Conservation (phyloP, 2,888 invertebrate species). For the Seira musarum region DNA sequence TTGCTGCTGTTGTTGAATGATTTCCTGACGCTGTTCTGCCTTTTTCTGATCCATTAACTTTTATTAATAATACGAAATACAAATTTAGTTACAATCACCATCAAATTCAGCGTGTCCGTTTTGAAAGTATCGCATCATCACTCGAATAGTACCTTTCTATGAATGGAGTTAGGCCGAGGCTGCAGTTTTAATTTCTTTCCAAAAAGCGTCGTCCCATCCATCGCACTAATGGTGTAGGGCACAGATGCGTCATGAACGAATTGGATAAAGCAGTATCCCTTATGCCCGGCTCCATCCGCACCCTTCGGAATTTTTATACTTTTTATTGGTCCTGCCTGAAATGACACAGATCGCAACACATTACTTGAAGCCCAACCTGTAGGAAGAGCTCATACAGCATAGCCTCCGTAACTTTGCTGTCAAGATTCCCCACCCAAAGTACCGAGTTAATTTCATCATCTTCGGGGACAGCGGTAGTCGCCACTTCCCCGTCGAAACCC, state of each 20-base stretch:
- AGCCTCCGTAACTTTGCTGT: slow-evolving; percentile 69
- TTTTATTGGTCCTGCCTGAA: slow-evolving; percentile 69
- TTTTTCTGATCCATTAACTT: slow-evolving; percentile 69
- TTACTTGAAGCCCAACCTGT: slow-evolving; percentile 60
- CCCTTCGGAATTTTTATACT: slow-evolving; percentile 69
- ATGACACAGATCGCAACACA: neutral
- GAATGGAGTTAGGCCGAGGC: slow-evolving; percentile 69
- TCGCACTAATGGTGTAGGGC: slow-evolving; percentile 68
- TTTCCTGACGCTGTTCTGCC: slow-evolving; percentile 63
- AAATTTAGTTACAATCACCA: no score
- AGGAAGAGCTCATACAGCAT: slow-evolving; percentile 69
- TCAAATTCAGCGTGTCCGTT: no score
- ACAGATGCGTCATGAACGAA: slow-evolving; percentile 68
- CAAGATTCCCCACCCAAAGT: slow-evolving; percentile 69
- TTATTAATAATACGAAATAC: neutral
- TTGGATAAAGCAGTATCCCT: slow-evolving; percentile 68
- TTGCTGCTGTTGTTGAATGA: slow-evolving; percentile 61
- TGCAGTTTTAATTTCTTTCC: slow-evolving; percentile 68
- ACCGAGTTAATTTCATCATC: slow-evolving; percentile 68
- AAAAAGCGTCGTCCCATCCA: slow-evolving; percentile 69
- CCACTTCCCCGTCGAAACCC: slow-evolving; percentile 65
- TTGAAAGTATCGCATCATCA: neutral
- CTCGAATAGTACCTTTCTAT: slow-evolving; percentile 64
- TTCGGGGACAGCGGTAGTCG: slow-evolving; percentile 51
- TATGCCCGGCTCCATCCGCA: slow-evolving; percentile 68